Percentiles rank a stretch among this genome's conserved stretches.
phyloP scores from a whole-genome alignment of 2,888 invertebrate species.

The Hirtodrosophila cameraria region DNA sequence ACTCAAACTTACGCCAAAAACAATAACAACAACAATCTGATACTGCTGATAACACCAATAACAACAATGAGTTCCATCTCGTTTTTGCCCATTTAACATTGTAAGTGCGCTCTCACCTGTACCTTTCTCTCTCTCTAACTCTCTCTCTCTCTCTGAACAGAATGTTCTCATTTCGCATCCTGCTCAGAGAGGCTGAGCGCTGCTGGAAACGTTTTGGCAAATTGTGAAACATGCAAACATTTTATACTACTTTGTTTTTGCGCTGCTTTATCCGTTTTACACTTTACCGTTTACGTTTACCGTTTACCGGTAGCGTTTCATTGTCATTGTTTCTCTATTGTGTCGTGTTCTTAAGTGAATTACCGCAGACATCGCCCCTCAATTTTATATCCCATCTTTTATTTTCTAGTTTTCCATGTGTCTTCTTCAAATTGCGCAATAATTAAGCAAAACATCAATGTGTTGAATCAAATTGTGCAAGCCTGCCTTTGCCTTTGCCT shows the following conservation, averaged over 20 bases:
- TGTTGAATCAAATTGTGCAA: constrained; percentile 40
- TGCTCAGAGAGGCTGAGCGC: constrained; percentile 24
- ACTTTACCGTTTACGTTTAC: constrained; percentile 27
- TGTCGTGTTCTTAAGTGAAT: constrained; percentile 6
- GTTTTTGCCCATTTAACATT: constrained; percentile 8
- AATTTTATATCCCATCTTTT: too few relatives aligned
- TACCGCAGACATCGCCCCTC: too few relatives aligned
- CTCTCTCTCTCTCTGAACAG: constrained; percentile 1
- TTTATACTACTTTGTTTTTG: constrained; percentile 49
- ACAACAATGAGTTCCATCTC: constrained; percentile 31
- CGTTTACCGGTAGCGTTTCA: constrained; percentile 15
- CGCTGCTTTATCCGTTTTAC: constrained; percentile 27
- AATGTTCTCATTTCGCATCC: constrained; percentile 39
- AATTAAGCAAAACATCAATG: constrained; percentile 4
- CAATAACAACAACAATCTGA: constrained; percentile 13
- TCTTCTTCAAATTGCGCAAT: constrained; percentile 4
- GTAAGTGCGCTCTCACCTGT: constrained; percentile 16
- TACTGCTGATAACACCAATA: constrained; percentile 18
- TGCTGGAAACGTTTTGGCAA: constrained; percentile 67
- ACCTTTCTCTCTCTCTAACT: constrained; percentile 7
- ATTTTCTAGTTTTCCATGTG: not conserved
- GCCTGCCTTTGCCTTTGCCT: constrained; percentile 38
- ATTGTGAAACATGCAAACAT: constrained; percentile 61
- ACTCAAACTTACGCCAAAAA: constrained; percentile 35
- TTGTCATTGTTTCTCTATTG: constrained; percentile 4